Base-by-base conservation (phyloP, 2,113 vertebrate species). In the Tupaia chinensis region DNA sequence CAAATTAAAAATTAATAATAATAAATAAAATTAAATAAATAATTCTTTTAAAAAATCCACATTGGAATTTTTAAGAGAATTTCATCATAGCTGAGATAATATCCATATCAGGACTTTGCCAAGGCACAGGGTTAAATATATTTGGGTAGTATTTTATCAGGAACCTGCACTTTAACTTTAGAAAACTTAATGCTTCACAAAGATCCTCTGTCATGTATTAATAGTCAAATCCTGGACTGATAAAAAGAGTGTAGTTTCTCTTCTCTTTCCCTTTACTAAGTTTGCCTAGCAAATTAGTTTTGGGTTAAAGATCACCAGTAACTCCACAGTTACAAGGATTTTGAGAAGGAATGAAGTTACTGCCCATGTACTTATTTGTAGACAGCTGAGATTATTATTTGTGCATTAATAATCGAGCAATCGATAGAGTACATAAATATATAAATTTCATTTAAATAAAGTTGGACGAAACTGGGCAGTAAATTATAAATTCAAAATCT, bases 401-500 rank as follows among this genome's bases (percentile, higher is more conserved):
- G 22, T 63, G 5, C 17, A 70, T 74, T 32, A 89, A 79, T 83
- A 91, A 95, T 73, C 16, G 79, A 96, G 61, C 82, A 93, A 63
- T 61, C 88, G 25, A 94, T 65, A 87, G 69, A 56, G 23, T 73
- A 61, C 78, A 85, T 78, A 94, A 73, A 84, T 88, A 87, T 56
- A 34, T 70, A 85, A 81, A 85, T 95, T 90, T 96, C 17, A 70
- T 79, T 87, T 89, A 22, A 13, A 69, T 17, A 92, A 95, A 94
- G 58, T 76, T 76, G 70, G 93, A 23, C 74, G 63, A 79, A 97
- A 97, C 85, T 85, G 73, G 17, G 58, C 87, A 81, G 61, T 88
- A 96, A 95, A 88, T 95, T 96, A 92, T 74, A 89, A 95, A 95
- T 94, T 93, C n/a, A 82, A 95, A 96, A 90, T 92, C 85, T 93